These are phyloP conservation scores for Rhagophthalmus giganteus DNA, from an alignment of 2,888 invertebrate species.

Conservation along the genomic window DNA sequence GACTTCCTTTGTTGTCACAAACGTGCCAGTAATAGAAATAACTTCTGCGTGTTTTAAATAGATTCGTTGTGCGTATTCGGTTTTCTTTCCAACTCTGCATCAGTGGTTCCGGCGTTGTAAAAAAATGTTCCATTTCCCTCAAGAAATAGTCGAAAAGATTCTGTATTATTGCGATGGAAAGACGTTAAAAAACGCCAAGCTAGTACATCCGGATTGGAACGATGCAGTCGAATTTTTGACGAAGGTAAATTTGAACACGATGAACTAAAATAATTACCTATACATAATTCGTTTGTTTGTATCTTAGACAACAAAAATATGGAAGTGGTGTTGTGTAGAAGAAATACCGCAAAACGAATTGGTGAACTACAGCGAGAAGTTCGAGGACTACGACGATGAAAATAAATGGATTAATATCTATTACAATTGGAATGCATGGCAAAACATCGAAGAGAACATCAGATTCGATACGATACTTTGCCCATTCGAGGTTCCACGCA, in stretches of 20 bases:
- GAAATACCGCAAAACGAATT: slow-evolving; percentile 51
- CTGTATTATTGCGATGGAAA: slow-evolving; percentile 49
- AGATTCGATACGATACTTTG: slow-evolving; percentile 45
- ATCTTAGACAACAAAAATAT: slow-evolving; percentile 47
- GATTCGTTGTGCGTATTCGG: slow-evolving; percentile 1
- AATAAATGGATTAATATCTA: slow-evolving; percentile 49
- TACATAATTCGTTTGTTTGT: slow-evolving; percentile 1
- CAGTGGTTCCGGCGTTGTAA: too few relatives aligned
- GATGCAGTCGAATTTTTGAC: slow-evolving; percentile 47
- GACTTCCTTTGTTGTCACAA: slow-evolving; percentile 6
- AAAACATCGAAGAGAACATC: slow-evolving; percentile 42
- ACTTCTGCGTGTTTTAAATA: too few relatives aligned
- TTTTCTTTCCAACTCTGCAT: too few relatives aligned
- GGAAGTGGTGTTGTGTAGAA: slow-evolving; percentile 50
- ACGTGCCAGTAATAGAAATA: neutral
- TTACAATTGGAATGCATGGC: slow-evolving; percentile 50
- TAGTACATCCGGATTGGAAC: slow-evolving; percentile 43
- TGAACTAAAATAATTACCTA: too few relatives aligned
- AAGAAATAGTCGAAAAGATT: slow-evolving; percentile 51
- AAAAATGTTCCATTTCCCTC: slow-evolving; percentile 46
- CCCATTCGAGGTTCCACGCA: slow-evolving; percentile 47
- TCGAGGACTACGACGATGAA: slow-evolving; percentile 36
- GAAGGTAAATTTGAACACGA: slow-evolving; percentile 45
- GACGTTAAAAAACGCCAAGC: slow-evolving; percentile 46
- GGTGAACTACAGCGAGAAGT: slow-evolving; percentile 47